Evolutionary conservation across 2,888 invertebrate species (phyloP), one percentile per base, ranked within the genome.

Genomic region (Acrobasis suavella): DNA sequence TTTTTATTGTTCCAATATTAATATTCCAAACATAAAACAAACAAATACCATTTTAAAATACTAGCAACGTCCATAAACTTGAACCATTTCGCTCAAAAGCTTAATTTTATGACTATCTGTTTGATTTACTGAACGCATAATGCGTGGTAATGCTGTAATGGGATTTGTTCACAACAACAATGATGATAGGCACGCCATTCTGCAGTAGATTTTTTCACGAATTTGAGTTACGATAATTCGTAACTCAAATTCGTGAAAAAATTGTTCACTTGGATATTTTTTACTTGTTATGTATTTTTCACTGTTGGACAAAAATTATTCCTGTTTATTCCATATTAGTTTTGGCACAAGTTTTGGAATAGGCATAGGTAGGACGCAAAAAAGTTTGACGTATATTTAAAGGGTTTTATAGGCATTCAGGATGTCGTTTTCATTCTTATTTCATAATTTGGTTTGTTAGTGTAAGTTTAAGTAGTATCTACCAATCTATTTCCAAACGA

Each of bases 71-170:
- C 42, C 42, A 42, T 42, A 42, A 42, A 42, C 42, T 38, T 17
- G 38, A 52, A 46, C 50, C 55, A 67, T 62, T 65, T 38, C 55
- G 38, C 55, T 39, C 9, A 15, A 55, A 39, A 70, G 68, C 65
- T 66, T 71, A 71, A 65, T 72, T 72, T 72, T 68, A 70, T 68
- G 70, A 73, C 66, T 74, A 78, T 77, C 74, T 76, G 66, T 80
- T 76, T 81, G 78, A 81, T 80, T 78, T 76, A 79, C 74, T 71
- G 68, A 71, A 75, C 55, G 72, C 74, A 80, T 78, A 80, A 78
- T 80, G 72, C 77, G 80, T 76, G 75, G 75, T 78, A 81, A 79
- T 82, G 76, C 72, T 63, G 75, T 85, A 83, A 84, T 84, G 81
- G 80, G 76, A 71, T 76, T 76, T 76, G 73, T 75, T 75, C 74